Base-by-base conservation (phyloP, 2,797 vertebrate genomes). In the Ctenopoma kingsleyae region DNA sequence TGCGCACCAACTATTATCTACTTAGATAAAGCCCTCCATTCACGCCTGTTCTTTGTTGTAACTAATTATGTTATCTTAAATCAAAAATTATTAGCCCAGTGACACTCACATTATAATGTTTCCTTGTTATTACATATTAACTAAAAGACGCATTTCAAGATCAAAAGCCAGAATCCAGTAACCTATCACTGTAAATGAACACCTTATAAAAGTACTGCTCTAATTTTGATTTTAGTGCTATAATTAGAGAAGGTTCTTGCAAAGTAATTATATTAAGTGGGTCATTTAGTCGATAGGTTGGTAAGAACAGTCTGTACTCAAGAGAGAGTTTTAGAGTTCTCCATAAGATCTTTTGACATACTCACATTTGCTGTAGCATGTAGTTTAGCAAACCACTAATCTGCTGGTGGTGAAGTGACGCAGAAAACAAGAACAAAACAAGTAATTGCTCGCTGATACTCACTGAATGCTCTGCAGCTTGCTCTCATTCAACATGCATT, bases 181-280 rank as follows among this genome's bases (percentile, higher is more conserved):
- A 9, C 19, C 11, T 23, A 13, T 44, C 7, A 8, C 6, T 63
- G 53, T 56, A 62, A 63, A 44, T 61, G 27, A 46, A 47, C 38
- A 47, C 36, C 25, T 25, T 72, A 5, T 25, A 32, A 59, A 67
- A n/a, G 43, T 15, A 12, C 13, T 15, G 5, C 40, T 32, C 44
- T 54, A 30, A 35, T 66, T 56, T 44, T 57, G 48, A 35, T 68
- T 76, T 60, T 48, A 32, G 17, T 49, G 44, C 15, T 27, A 55
- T 72, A 25, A 69, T 76, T 49, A 67, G 48, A 38, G 22, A 56
- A 25, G 23, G 23, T 41, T 52, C 19, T 47, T 46, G 15, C 44
- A 49, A 76, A 67, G 60, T 78, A 50, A 67, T 48, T 76, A 35
- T 55, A 59, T 67, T 64, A 69, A 54, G 10, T 71, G 46, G 63